phyloP scores from a whole-genome alignment of 2,888 invertebrate genomes.

The Bellardia bayeri region DNA sequence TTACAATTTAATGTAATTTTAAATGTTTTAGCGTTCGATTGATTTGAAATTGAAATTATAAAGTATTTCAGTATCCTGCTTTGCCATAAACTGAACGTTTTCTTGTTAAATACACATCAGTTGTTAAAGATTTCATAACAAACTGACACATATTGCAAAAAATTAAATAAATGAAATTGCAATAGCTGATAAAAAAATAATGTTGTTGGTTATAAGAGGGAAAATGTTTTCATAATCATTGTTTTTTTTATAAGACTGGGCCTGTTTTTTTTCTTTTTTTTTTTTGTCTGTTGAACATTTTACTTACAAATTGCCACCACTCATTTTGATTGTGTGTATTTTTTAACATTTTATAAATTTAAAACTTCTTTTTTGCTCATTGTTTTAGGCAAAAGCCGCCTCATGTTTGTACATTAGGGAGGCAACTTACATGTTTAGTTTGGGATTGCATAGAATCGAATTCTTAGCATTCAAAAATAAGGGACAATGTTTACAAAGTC shows the following conservation, averaged over 20 bases:
- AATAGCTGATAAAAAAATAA: constrained; percentile 21
- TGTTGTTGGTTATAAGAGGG: constrained; percentile 34
- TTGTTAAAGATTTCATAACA: constrained; percentile 62
- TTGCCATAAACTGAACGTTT: constrained; percentile 60
- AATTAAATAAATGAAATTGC: constrained; percentile 6
- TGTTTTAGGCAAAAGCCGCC: constrained; percentile 45
- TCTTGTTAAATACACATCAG: constrained; percentile 25
- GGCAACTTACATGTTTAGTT: not conserved
- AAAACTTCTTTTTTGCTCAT: constrained; percentile 35
- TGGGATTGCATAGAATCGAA: not conserved
- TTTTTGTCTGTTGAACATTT: constrained; percentile 73
- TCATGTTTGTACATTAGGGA: constrained; percentile 25
- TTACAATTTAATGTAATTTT: constrained; percentile 63
- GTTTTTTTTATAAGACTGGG: constrained; percentile 15
- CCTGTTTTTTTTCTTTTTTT: constrained; percentile 50
- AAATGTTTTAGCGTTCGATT: constrained; percentile 56
- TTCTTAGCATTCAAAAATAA: not conserved
- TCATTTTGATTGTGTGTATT: constrained; percentile 67
- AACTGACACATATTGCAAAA: constrained; percentile 69
- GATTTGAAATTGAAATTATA: constrained; percentile 46
- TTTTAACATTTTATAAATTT: constrained; percentile 61
- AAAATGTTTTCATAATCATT: constrained; percentile 69
- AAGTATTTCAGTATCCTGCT: constrained; percentile 65
- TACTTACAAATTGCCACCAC: constrained; percentile 77
- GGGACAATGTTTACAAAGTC: not conserved